Evolutionary conservation across 1,140 invertebrate genomes (phyloP).

Genomic region (Doryteuthis pealeii): DNA sequence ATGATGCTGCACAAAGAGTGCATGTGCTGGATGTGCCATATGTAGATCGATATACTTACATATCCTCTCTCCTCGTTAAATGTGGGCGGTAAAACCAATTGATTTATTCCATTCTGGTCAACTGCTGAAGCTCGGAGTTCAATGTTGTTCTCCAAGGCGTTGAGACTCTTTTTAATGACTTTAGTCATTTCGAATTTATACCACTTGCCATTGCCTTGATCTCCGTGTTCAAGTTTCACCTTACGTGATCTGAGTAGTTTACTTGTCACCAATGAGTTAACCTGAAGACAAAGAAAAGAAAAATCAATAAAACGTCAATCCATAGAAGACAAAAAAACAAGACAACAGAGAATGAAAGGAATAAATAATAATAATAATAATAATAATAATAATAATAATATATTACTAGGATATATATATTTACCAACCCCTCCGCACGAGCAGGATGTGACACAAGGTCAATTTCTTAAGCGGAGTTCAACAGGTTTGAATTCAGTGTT

Average conservation of each 20-base stretch:
- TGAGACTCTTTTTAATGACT: constrained; percentile 65
- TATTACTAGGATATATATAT: too few species aligned
- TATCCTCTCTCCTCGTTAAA: constrained; percentile 31
- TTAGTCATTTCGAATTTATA: constrained; percentile 81
- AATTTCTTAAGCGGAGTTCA: too few species aligned
- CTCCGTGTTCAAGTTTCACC: not conserved
- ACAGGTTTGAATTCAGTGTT: too few species aligned
- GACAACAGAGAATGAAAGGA: too few species aligned
- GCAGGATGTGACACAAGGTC: too few species aligned
- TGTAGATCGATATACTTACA: constrained; percentile 64
- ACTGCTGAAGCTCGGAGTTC: constrained; percentile 69
- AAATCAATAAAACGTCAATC: too few species aligned
- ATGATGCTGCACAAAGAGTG: too few species aligned
- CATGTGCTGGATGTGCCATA: too few species aligned
- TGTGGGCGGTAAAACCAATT: constrained; percentile 46
- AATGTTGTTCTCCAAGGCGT: constrained; percentile 44
- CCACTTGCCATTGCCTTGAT: constrained; percentile 64
- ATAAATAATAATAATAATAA: too few species aligned
- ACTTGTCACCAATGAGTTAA: not conserved
- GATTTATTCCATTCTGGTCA: constrained; percentile 76
- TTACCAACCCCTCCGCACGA: too few species aligned
- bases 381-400: too few species aligned
- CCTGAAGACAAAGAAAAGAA: not conserved
- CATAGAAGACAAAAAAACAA: too few species aligned
- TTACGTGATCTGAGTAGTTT: not conserved